Evolutionary conservation across 2,888 invertebrate genomes (phyloP), one percentile per base, ranked within the genome.

Genomic region (Gastrophysa polygoni): DNA sequence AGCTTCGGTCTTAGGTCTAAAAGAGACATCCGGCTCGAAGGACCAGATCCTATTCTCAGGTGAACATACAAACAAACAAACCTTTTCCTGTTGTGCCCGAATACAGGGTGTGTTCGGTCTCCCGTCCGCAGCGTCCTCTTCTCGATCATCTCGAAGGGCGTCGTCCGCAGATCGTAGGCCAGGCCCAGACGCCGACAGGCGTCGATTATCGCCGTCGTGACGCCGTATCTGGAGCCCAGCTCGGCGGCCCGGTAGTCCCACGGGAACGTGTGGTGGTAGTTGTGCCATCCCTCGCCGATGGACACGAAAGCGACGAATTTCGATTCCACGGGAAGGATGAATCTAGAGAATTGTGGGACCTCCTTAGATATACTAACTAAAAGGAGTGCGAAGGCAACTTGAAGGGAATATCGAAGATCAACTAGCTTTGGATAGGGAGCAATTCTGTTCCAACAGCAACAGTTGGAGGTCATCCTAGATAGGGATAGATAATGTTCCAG

Each of bases 251-350:
- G 84, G 77, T 86, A 87, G 75, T 87, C 87, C 80, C 87, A 89
- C 1, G 91, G 91, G 75, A 91, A 91, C 0, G 87, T 87, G 77
- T 91, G 91, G 74, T 91, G 91, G 78, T 90, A 91, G 78, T 91
- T 91, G 79, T 91, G 91, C 88, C 89, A 91, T 1, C 91, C 91
- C 76, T 89, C 88, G 0, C 88, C 88, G 0, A 85, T 76, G 0
- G 88, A 86, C 55, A 87, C 81, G 0, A 86, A 81, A 0, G 88
- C 83, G 0, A 90, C 89, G 52, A 86, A 82, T n/a, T 82, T 79
- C 70, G 87, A 89, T 75, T 90, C 89, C 0, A 85, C 83, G 1
- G 90, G 88, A 64, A 85, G 82, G 72, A 90, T 84, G 74, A 83
- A 80, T 73, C 88, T 86, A 80, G n/a, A n/a, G n/a, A n/a, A n/a